Evolutionary conservation across 2,113 vertebrate species (phyloP), one percentile per base, ranked within the genome.

Genomic region (Gymnorhina tibicen): DNA sequence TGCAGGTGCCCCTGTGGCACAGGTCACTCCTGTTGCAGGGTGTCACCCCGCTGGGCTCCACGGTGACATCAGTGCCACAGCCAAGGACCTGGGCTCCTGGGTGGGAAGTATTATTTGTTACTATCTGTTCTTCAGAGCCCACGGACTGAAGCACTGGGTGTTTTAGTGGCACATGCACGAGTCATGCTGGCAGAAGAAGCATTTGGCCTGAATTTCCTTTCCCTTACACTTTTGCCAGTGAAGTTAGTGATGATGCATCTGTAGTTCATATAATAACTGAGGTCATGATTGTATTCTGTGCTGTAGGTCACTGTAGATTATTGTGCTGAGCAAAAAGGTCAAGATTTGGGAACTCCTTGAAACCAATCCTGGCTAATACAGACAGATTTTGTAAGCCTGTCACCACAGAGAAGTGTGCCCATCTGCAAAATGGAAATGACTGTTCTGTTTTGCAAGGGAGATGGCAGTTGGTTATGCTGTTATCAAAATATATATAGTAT

Each of bases 381-480:
- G 80, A 49, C 80, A 58, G 90, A 77, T 91, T 89, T 63, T 87
- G 50, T 89, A 18, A 85, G 87, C 81, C 66, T 94, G 90, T 95
- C 81, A 84, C 89, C 91, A 77, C 85, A 81, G 91, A 91, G 77
- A 44, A 95, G 89, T 84, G 23, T 89, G 87, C 73, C 91, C 95
- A 80, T 88, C 94, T 96, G 93, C 84, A 96, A 88, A 83, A 93
- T 94, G 93, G 93, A 95, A 93, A 92, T 84, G 84, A 94, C 89
- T 85, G 46, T 74, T 96, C 69, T 96, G 78, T 94, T 94, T 89
- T 89, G 91, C 91, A 85, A 81, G 64, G 94, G 91, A 94, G 92
- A 93, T 95, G 91, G 94, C 90, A 95, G 92, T 93, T 96, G 84
- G 69, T 94, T 96, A 53, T 89, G 77, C 93, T 97, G 84, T 91